Conservation (phyloP, 2,797 vertebrate species). For the Cyclura pinguis region DNA sequence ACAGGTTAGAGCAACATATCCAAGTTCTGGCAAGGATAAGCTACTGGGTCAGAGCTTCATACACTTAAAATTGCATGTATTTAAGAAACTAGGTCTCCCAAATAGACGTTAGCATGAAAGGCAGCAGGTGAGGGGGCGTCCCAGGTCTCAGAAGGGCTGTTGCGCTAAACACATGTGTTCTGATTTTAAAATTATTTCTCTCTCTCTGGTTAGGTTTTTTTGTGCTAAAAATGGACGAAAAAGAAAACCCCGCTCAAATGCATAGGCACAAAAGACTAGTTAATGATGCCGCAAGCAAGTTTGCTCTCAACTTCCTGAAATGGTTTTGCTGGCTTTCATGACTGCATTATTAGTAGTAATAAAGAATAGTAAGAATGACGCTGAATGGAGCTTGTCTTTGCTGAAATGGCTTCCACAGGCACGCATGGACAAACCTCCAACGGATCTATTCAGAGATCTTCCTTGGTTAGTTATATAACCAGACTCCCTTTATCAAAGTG, state of each 20-base stretch:
- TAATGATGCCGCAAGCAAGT: slow-evolving; percentile 54
- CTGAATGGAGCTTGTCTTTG: slow-evolving; percentile 54
- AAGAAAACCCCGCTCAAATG: no score
- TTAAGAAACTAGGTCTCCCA: no score
- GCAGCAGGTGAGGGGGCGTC: no score
- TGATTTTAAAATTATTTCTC: background rate
- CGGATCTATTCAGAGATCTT: slow-evolving; percentile 49
- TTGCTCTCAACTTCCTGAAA: slow-evolving; percentile 47
- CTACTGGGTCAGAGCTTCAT: no score
- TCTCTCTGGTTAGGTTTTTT: background rate
- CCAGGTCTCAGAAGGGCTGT: no score
- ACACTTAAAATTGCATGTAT: no score
- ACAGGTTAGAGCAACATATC: no score
- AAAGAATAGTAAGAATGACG: slow-evolving; percentile 55
- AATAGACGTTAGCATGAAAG: no score
- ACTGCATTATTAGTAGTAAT: slow-evolving; percentile 57
- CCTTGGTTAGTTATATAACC: slow-evolving; percentile 16
- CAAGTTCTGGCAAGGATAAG: no score
- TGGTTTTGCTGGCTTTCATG: slow-evolving; percentile 44
- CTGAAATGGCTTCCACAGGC: slow-evolving; percentile 42
- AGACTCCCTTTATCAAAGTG: background rate
- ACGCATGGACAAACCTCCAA: slow-evolving; percentile 48
- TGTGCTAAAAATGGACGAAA: background rate
- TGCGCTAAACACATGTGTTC: background rate
- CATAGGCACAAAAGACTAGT: background rate